A percentile compares a stretch with the other conserved stretches of the same genome.
Conservation (phyloP, 2,888 invertebrate genomes). For the Chrysolina americana region DNA sequence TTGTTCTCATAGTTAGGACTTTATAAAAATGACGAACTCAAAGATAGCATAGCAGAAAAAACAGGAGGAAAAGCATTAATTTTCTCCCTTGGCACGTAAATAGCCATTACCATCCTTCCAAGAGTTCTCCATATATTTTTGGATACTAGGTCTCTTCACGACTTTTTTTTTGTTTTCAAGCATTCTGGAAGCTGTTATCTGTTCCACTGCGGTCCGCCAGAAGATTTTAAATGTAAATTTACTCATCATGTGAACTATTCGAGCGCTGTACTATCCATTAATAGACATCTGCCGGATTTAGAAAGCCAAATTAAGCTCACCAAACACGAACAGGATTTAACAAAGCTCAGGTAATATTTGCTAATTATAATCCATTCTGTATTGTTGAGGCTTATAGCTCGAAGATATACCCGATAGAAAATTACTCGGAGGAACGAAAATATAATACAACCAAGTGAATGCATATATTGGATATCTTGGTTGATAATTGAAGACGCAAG, state of each 20-base stretch:
- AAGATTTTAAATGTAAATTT: conserved; percentile 94
- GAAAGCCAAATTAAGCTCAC: conserved; percentile 81
- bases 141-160: neutral
- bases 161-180: conserved; percentile 69
- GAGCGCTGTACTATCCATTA: conserved; percentile 85
- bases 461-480: neutral
- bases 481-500: too few species aligned
- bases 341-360: conserved; percentile 75
- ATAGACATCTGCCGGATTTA: conserved; percentile 76
- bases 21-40: too few species aligned
- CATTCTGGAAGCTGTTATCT: conserved; percentile 91
- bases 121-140: too few species aligned
- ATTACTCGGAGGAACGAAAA: neutral
- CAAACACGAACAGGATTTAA: conserved; percentile 82
- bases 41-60: too few species aligned
- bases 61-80: too few species aligned
- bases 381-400: neutral
- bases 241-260: conserved; percentile 90
- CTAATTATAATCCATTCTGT: neutral
- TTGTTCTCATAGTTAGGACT: too few species aligned
- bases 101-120: too few species aligned
- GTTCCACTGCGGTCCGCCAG: conserved; percentile 91
- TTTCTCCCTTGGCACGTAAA: too few species aligned
- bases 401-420: neutral
- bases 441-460: neutral